A percentile compares a stretch with the other conserved stretches of the same genome.
phyloP scores from a whole-genome alignment of 2,888 invertebrate species.

The Biston betularia region DNA sequence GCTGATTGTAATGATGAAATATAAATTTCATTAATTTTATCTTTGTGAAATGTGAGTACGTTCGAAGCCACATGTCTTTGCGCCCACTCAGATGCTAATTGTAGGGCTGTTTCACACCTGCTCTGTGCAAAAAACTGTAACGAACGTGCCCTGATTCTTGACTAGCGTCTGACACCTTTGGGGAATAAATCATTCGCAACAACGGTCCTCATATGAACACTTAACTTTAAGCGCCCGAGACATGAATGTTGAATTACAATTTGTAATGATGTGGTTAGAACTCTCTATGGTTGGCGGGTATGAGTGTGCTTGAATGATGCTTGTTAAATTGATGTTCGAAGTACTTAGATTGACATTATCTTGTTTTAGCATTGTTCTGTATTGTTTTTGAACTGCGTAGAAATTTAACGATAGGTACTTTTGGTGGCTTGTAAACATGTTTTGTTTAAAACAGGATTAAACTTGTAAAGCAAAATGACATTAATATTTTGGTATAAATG shows the following conservation, averaged over 20 bases:
- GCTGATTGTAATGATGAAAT: not conserved
- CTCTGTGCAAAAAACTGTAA: conserved; percentile 59
- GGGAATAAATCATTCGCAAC: conserved; percentile 49
- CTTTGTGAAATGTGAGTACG: conserved; percentile 38
- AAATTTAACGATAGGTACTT: too few species aligned
- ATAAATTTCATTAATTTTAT: conserved; percentile 23
- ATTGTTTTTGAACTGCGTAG: not conserved
- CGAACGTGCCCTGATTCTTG: conserved; percentile 57
- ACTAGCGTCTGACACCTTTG: conserved; percentile 35
- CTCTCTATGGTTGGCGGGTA: not conserved
- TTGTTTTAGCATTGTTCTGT: not conserved
- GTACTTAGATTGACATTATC: not conserved
- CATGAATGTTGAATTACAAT: conserved; percentile 17
- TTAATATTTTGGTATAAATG: too few species aligned
- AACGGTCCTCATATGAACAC: conserved; percentile 30
- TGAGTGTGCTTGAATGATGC: not conserved
- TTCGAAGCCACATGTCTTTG: conserved; percentile 52
- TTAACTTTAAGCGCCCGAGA: conserved; percentile 23
- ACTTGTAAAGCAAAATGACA: too few species aligned
- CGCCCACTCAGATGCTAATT: conserved; percentile 57
- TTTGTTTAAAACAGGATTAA: too few species aligned
- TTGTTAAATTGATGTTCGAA: not conserved
- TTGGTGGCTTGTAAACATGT: too few species aligned
- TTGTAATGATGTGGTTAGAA: conserved; percentile 2
- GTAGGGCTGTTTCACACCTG: conserved; percentile 62